Conservation (phyloP, 1,140 invertebrate genomes). For the Calephelis virginiensis region DNA sequence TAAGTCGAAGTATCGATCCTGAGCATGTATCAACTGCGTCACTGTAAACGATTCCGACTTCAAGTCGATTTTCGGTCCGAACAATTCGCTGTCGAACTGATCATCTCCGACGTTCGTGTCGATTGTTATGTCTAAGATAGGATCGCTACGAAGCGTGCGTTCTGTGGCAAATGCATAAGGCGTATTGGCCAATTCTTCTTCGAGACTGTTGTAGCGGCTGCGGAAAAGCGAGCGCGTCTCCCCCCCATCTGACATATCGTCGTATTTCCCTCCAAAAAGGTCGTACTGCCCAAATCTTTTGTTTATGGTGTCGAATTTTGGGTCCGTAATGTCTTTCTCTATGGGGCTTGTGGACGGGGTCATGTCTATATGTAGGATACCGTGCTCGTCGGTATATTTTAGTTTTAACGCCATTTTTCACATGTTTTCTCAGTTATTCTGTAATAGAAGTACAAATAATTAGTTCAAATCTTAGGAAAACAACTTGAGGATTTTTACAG, state of each 20-base stretch:
- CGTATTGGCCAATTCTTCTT: slow-evolving; percentile 73
- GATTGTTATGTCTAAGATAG: slow-evolving; percentile 56
- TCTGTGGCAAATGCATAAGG: slow-evolving; percentile 73
- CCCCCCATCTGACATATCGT: slow-evolving; percentile 34
- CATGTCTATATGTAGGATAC: slow-evolving; percentile 69
- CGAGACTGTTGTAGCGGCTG: slow-evolving; percentile 73
- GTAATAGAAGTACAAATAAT: slow-evolving; percentile 9
- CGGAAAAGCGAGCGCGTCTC: slow-evolving; percentile 64
- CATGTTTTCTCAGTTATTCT: slow-evolving; percentile 29
- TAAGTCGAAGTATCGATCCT: slow-evolving; percentile 68
- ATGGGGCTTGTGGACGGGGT: slow-evolving; percentile 42
- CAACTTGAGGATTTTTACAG: too few species aligned
- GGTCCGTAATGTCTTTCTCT: slow-evolving; percentile 49
- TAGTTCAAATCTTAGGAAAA: too few species aligned
- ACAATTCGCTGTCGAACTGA: slow-evolving; percentile 49
- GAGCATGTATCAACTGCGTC: slow-evolving; percentile 66
- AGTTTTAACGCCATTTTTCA: slow-evolving; percentile 64
- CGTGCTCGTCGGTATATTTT: slow-evolving; percentile 70
- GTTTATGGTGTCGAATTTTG: slow-evolving; percentile 70
- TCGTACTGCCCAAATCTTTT: slow-evolving; percentile 63
- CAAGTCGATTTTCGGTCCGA: slow-evolving; percentile 59
- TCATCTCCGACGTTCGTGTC: slow-evolving; percentile 61
- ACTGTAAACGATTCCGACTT: slow-evolving; percentile 57
- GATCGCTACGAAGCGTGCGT: slow-evolving; percentile 46
- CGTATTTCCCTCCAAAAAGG: slow-evolving; percentile 63